These are phyloP conservation scores for Pygocentrus nattereri DNA, from an alignment of 2,797 vertebrate genomes.

Conservation along the genomic window DNA sequence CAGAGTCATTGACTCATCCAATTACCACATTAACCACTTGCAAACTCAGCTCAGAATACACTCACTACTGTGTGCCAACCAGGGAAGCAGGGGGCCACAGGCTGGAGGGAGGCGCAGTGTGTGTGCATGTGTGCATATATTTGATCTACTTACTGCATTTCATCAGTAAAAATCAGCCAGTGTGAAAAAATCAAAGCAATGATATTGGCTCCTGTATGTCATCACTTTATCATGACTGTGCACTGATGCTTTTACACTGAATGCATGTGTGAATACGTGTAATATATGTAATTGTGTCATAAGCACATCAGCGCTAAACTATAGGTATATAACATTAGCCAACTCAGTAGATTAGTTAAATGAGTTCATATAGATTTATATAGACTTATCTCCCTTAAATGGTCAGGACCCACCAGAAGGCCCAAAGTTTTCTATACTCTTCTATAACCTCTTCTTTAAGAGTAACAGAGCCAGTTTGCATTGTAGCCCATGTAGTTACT, in stretches of 20 bases:
- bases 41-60: conserved; percentile 30
- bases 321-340: too few relatives aligned
- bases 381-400: too few relatives aligned
- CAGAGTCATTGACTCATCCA: conserved; percentile 59
- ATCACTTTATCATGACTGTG: background rate
- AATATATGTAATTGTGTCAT: too few relatives aligned
- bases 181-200: too few relatives aligned
- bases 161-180: background rate
- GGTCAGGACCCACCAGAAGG: too few relatives aligned
- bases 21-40: conserved; percentile 55
- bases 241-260: background rate
- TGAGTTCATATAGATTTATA: too few relatives aligned
- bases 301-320: too few relatives aligned
- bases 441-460: too few relatives aligned
- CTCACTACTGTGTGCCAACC: conserved; percentile 13
- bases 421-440: too few relatives aligned
- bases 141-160: background rate
- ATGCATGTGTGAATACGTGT: background rate
- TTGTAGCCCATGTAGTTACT: too few relatives aligned
- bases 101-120: conserved; percentile 10
- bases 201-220: background rate
- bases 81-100: conserved; percentile 14
- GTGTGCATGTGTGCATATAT: background rate
- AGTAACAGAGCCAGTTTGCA: too few relatives aligned
- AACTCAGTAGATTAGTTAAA: too few relatives aligned